Evolutionary conservation across 2,113 vertebrate genomes (phyloP), one percentile per base, ranked within the genome.

Genomic region (Oncorhynchus clarkii): DNA sequence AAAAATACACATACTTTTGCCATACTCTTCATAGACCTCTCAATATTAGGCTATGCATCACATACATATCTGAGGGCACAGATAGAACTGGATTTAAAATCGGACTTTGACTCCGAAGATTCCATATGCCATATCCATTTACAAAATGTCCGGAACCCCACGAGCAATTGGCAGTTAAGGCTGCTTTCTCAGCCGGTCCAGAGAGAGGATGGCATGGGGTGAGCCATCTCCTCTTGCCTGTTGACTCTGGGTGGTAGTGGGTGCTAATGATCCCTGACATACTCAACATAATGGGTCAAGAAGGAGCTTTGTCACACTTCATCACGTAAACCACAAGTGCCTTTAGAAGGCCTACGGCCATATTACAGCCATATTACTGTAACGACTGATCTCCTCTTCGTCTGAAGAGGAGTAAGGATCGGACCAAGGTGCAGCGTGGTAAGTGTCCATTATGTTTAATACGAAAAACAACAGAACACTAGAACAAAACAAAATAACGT

Each of bases 201-300:
- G 77, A 80, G 67, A 88, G 86, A 87, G 80, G 82, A 86, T 76
- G 82, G 85, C 74, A 75, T 78, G 82, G 85, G 88, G 79, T 82
- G 88, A 88, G 85, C 80, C 81, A 85, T 87, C 83, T 78, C 80
- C 86, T 74, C 86, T 75, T 83, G 88, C 86, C 88, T 90, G 88
- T 88, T 89, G 89, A 90, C 85, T 92, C 78, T 78, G 72, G 85
- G 85, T 51, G 48, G 60, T 22, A 72, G 31, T 74, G 70, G 81
- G 82, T 54, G 16, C 51, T 91, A 93, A 92, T 90, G 91, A 89
- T 78, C 83, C 89, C 75, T 81, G 71, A 62, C 76, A 60, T 77
- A 82, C 80, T 90, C 87, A 77, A 85, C 82, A 84, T 84, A 79
- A 57, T 57, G 70, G 82, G 84, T 87, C 84, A 88, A 88, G 26